Conservation (phyloP, 2,888 invertebrate genomes). For the Tricholauxania praeusta region DNA sequence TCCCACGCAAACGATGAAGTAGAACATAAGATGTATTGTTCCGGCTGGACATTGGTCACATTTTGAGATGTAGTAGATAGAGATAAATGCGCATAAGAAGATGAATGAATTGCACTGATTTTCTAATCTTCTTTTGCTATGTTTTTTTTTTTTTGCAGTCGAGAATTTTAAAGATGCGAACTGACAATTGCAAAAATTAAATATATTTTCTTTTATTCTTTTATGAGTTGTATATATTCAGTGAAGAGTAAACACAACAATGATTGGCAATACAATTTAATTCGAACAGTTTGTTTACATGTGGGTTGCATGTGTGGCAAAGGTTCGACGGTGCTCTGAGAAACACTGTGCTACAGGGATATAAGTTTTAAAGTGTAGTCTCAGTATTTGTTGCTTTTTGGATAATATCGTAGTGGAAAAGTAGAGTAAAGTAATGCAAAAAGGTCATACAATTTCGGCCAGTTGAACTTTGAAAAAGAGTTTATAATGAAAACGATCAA, state of each 20-base stretch:
- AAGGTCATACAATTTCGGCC: no score
- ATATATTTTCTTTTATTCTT: slow-evolving; percentile 12
- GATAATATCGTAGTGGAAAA: no score
- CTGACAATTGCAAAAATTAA: slow-evolving; percentile 5
- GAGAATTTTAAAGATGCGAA: not conserved
- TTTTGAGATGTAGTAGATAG: not conserved
- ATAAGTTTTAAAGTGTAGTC: no score
- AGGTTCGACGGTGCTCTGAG: no score
- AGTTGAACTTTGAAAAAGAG: no score
- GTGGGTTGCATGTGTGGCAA: slow-evolving; percentile 18
- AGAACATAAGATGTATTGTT: not conserved
- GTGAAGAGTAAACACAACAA: slow-evolving; percentile 61
- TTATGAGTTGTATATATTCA: slow-evolving; percentile 53
- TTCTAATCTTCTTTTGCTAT: not conserved
- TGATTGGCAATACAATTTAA: slow-evolving; percentile 20
- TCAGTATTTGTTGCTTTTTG: no score
- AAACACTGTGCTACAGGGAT: no score
- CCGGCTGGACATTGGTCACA: not conserved
- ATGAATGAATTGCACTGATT: slow-evolving; percentile 26
- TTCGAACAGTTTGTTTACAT: slow-evolving; percentile 6
- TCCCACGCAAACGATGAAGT: not conserved
- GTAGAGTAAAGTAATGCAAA: no score
- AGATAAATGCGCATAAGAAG: not conserved
- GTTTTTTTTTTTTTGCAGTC: not conserved
- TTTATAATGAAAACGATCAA: no score